Conservation (phyloP, 2,797 vertebrate genomes). For the Schizopygopsis malacanthus region DNA sequence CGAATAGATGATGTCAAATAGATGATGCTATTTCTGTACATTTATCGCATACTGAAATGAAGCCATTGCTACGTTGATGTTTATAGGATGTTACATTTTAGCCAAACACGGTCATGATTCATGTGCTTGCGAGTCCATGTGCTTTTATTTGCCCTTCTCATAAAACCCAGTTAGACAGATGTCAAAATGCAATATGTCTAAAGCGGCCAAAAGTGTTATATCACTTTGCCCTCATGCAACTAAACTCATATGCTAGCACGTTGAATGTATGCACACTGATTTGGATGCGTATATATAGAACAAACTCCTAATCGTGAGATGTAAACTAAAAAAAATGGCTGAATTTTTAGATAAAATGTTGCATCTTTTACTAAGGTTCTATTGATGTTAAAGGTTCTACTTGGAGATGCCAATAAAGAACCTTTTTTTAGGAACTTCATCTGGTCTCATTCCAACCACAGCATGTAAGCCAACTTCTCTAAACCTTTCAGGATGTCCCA, state of each 20-base stretch:
- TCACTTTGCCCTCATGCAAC: background rate
- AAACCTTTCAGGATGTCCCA: slow-evolving; percentile 32
- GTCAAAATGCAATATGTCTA: slow-evolving; percentile 12
- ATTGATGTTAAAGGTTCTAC: background rate
- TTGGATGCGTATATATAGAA: background rate
- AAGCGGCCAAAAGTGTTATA: background rate
- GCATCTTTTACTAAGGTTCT: background rate
- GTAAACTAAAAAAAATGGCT: no score
- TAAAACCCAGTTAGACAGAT: slow-evolving; percentile 5
- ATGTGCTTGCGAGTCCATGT: slow-evolving; percentile 4
- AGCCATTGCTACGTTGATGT: background rate
- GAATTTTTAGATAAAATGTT: no score
- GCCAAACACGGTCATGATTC: slow-evolving; percentile 15
- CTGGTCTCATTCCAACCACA: background rate
- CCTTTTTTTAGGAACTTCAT: background rate
- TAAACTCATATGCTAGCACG: background rate
- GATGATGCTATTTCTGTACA: background rate
- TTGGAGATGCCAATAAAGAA: background rate
- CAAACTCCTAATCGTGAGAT: no score
- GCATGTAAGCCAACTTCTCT: background rate
- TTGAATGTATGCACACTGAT: background rate
- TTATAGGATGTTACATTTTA: slow-evolving; percentile 29
- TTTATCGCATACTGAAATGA: background rate
- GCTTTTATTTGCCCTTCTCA: slow-evolving; percentile 25
- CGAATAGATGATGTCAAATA: slow-evolving; percentile 12